Conservation (phyloP, 2,888 invertebrate genomes). For the Ferdinandea cuprea region DNA sequence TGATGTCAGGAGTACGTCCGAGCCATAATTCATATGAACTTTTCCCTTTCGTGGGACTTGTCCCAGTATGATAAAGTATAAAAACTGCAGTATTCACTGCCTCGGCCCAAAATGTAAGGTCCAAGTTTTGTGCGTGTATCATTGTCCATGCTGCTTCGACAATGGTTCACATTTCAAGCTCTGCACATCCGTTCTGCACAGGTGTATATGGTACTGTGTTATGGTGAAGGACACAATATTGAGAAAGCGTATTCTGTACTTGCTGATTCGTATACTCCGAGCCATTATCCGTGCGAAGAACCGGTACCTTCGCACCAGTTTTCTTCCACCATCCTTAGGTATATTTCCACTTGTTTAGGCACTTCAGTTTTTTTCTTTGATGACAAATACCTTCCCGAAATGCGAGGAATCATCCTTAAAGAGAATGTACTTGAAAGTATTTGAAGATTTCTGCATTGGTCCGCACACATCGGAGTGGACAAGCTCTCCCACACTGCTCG, state of each 20-base stretch:
- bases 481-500: slow-evolving; percentile 61
- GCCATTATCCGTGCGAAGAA: slow-evolving; percentile 76
- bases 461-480: slow-evolving; percentile 75
- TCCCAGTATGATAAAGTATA: slow-evolving; percentile 77
- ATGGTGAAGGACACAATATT: slow-evolving; percentile 73
- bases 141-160: slow-evolving; percentile 77
- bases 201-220: slow-evolving; percentile 77
- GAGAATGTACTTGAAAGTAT: background rate
- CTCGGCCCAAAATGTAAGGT: slow-evolving; percentile 79
- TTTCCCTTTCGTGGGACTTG: slow-evolving; percentile 70
- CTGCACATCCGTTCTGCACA: slow-evolving; percentile 79
- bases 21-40: slow-evolving; percentile 76
- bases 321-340: slow-evolving; percentile 59
- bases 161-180: slow-evolving; percentile 79
- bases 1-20: slow-evolving; percentile 27
- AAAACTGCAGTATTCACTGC: slow-evolving; percentile 77
- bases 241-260: slow-evolving; percentile 69
- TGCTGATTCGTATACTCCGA: slow-evolving; percentile 75
- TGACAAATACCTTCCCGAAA: slow-evolving; percentile 22
- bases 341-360: slow-evolving; percentile 2
- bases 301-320: slow-evolving; percentile 53
- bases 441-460: slow-evolving; percentile 60
- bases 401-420: background rate
- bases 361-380: slow-evolving; percentile 48
- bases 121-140: slow-evolving; percentile 71